Evolutionary conservation across 2,888 invertebrate species (phyloP), one percentile per base, ranked within the genome.

Genomic region (Polyploca ridens): DNA sequence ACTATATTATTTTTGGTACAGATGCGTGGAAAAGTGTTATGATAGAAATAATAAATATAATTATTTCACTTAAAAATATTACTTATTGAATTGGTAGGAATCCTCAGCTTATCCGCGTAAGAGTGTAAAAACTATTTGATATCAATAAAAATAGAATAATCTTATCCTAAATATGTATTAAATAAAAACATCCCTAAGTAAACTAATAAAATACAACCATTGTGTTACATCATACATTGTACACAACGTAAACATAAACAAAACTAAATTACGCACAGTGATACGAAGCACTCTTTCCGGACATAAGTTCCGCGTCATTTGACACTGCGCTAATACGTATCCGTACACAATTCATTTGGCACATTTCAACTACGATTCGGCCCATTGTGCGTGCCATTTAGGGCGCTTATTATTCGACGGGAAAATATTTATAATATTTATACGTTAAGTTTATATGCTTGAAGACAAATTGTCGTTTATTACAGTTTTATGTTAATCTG

Each of bases 401-500:
- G 74, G 71, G 71, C 69, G 65, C 65, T 71, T 68, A 75, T 78
- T 77, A 72, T 63, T 61, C 68, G 74, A 63, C 58, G 63, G 57
- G 44, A 58, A 41, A 77, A 81, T 74, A 74, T 80, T 77, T 83
- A 81, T 86, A 85, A 83, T 84, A 87, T 81, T 79, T 74, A 72
- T 66, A 66, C 70, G 75, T 73, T 72, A 74, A 59, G 71, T 71
- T 73, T 73, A 82, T 54, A 54, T 54, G 54, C 0, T 10, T 19
- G 19, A 54, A 19, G 54, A 83, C 86, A 89, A 90, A 87, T 90
- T 88, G 84, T 77, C 75, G 76, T 80, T 83, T 82, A 88, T 86
- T 76, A 83, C 76, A 81, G 84, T 87, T 85, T 90, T 89, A 91
- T 91, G 91, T 76, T 87, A 90, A 91, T 90, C 66, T 73, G 75